These are phyloP conservation scores for Anthopleura sola DNA, from an alignment of 64 coral and sea anemone genomes.

Conservation along the genomic window DNA sequence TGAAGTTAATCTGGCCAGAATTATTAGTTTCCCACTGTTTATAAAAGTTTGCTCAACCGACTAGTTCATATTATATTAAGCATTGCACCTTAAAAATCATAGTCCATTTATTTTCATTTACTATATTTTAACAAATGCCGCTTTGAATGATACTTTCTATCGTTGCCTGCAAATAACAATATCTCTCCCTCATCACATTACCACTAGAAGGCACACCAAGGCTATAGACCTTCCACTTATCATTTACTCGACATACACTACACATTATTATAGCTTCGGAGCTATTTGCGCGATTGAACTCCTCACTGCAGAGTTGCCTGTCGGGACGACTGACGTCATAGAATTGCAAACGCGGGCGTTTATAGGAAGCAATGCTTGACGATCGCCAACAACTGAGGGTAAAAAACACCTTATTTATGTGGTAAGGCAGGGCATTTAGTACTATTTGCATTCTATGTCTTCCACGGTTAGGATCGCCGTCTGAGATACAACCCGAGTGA, in stretches of 20 bases:
- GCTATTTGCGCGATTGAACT: neutral
- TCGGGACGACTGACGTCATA: neutral
- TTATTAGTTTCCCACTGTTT: too few species aligned
- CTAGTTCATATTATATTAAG: too few species aligned
- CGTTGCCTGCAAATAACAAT: neutral
- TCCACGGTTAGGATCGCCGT: conserved; percentile 22
- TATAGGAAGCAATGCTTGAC: neutral
- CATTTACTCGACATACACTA: conserved; percentile 12
- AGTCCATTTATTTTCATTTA: too few species aligned
- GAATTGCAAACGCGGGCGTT: neutral
- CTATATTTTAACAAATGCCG: neutral
- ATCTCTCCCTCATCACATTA: neutral
- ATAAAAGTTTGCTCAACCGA: too few species aligned
- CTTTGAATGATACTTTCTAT: neutral
- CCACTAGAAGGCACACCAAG: neutral
- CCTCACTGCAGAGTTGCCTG: neutral
- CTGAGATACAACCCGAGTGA: conserved; percentile 48
- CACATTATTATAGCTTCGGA: neutral
- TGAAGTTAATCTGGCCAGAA: too few species aligned
- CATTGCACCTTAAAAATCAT: too few species aligned
- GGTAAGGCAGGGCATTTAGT: conserved; percentile 10
- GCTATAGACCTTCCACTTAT: neutral
- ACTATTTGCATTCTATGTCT: conserved; percentile 37
- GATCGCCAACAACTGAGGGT: conserved; percentile 48
- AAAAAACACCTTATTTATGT: conserved; percentile 51